Base-by-base conservation (phyloP, 2,797 vertebrate species). In the Okamejei kenojei region DNA sequence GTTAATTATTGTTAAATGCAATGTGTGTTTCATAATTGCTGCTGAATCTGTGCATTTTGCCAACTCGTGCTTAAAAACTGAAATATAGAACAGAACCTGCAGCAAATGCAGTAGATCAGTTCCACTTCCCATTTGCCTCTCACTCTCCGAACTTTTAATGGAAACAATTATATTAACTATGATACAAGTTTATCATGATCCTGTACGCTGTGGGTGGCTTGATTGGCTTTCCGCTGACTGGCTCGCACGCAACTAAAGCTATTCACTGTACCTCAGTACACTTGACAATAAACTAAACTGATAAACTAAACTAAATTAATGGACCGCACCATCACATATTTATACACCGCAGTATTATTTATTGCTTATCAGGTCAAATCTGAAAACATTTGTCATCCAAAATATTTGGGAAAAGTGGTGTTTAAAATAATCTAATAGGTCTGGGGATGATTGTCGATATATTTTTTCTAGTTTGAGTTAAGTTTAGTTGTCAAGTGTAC, bases 21-120 rank as follows among this genome's bases (percentile, higher is more conserved):
- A 86, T 2, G 84, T 68, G 61, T 88, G 84, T 35, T 35, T 88
- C 63, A 68, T 21, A 35, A 88, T 68, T 88, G 84, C 84, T 88
- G 61, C 17, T 88, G n/a, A 88, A 88, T 17, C 17, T 88, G 15
- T 65, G 29, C 58, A 8, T 6, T 61, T 1, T 86, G 61, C n/a
- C 84, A 65, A 32, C 61, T 65, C 61, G 29, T 65, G 17, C n/a
- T 65, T 88, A 32, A 88, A 65, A 32, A 68, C 5, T 17, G 58
- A n/a, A 15, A 63, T 19, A 23, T 54, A 54, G 19, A 81, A 61
- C 79, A 45, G 79, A 54, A 61, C 10, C 54, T 61, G 81, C 61
- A 13, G 61, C 45, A 84, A 84, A 61, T 61, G 80, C 80, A 54
- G 45, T 26, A 68, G 86, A 35, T 15, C 32, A 35, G 61, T 71